Base-by-base conservation (phyloP, 2,797 vertebrate species). In the Sebastes oblongus region DNA sequence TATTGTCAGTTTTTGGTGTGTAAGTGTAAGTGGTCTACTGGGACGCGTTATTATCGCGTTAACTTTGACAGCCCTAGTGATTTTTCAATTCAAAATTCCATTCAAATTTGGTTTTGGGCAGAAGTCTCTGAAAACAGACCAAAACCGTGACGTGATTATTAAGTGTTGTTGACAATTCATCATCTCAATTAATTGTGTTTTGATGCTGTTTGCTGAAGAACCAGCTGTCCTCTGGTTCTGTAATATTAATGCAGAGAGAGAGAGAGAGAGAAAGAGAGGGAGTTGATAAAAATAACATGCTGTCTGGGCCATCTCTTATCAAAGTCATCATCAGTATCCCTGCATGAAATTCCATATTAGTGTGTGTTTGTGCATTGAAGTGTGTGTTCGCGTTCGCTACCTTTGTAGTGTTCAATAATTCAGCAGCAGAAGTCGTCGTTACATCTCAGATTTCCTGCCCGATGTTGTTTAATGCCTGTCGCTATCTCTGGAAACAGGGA, bases 351-450 rank as follows among this genome's bases (percentile, higher is more conserved):
- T 75, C 60, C 66, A 90, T 86, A 83, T 84, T n/a, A 30, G 70
- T 79, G 85, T 87, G 89, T 89, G 78, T 86, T 78, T 85, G 82
- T 83, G 86, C 73, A 10, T 74, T 30, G 68, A 54, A 56, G 75
- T 82, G 83, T 80, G 75, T 87, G 69, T 65, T 22, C 8, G 8
- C 3, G 36, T 82, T 69, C 59, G 78, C 78, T 87, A 77, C 86
- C 70, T 86, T 89, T 88, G 86, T 91, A 81, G 87, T 50, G 27
- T 81, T 93, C 78, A 93, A 90, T 93, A 88, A 93, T 93, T 93
- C 86, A 92, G 86, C 66, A 91, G 83, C 81, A 90, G 79, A 81
- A 80, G 85, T 79, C 11, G 14, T 60, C 1, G 78, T 77, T 86
- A 54, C 86, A 62, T 89, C 90, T 92, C 88, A n/a, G 86, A 90